phyloP scores from a whole-genome alignment of 1,140 invertebrate species.

The Lutraria rhynchaena region DNA sequence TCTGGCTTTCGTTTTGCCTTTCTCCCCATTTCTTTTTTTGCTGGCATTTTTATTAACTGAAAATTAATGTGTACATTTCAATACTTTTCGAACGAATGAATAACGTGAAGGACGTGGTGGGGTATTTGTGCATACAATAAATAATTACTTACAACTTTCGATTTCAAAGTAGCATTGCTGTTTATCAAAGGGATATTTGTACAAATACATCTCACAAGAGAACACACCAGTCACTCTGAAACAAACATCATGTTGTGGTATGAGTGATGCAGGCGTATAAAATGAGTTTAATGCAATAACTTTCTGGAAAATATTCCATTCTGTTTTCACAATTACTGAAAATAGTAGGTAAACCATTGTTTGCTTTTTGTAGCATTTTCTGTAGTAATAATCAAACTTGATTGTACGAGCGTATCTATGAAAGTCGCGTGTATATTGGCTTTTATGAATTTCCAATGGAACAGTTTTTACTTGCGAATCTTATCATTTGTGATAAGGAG shows the following conservation, averaged over 20 bases:
- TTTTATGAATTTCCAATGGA: too few species aligned
- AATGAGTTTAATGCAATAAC: not conserved
- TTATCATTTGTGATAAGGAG: too few species aligned
- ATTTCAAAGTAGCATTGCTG: slow-evolving; percentile 20
- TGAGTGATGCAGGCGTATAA: not conserved
- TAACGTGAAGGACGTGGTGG: too few species aligned
- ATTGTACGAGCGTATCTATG: not conserved
- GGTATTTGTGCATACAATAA: slow-evolving; percentile 18
- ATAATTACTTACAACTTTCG: slow-evolving; percentile 47
- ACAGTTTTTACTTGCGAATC: too few species aligned
- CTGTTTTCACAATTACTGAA: not conserved
- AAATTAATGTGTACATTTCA: too few species aligned
- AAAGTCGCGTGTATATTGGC: too few species aligned
- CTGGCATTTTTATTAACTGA: too few species aligned
- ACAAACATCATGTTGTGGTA: not conserved
- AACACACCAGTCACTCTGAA: slow-evolving; percentile 38
- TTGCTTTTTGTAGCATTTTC: not conserved
- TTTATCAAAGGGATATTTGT: slow-evolving; percentile 53
- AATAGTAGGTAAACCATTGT: not conserved
- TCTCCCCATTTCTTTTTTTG: too few species aligned
- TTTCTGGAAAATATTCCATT: not conserved
- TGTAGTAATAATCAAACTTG: not conserved
- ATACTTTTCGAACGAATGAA: too few species aligned
- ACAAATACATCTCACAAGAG: slow-evolving; percentile 31
- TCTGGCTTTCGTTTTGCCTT: too few species aligned